Evolutionary conservation across 2,888 invertebrate genomes (phyloP).

Genomic region (Sinohyriopsis cumingii): DNA sequence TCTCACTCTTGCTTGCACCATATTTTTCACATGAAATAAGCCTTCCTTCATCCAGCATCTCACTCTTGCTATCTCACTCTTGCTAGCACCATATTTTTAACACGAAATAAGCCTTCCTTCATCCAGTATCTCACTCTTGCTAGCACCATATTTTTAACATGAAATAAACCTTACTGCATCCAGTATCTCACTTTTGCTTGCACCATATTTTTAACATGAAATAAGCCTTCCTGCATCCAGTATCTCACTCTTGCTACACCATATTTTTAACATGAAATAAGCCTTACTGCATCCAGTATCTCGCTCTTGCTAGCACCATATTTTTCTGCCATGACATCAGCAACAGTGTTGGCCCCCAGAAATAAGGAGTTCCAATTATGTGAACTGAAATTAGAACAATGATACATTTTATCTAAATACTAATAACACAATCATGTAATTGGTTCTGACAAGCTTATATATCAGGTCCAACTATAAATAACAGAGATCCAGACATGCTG

Average conservation of each 20-base stretch:
- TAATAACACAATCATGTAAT: background rate
- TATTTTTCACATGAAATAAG: constrained; percentile 76
- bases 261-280: no score
- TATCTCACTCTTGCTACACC: no score
- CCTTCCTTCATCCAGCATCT: constrained; percentile 75
- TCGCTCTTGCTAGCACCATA: constrained; percentile 89
- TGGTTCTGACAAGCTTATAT: no score
- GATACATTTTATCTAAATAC: background rate
- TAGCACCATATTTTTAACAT: no score
- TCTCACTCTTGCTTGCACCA: constrained; percentile 87
- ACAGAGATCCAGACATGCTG: background rate
- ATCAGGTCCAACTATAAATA: no score
- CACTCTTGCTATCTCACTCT: constrained; percentile 88
- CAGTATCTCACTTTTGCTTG: no score
- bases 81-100: constrained; percentile 85
- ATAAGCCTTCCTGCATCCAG: no score
- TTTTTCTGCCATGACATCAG: constrained; percentile 88
- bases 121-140: no score
- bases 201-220: no score
- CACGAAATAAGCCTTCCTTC: no score
- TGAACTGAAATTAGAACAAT: constrained; percentile 70
- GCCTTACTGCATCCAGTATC: constrained; percentile 74
- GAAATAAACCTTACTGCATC: no score
- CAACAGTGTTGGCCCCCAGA: constrained; percentile 92
- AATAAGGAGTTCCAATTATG: constrained; percentile 98